Evolutionary conservation across 1,140 invertebrate species (phyloP), one percentile per base, ranked within the genome.

Genomic region (Aphis gossypii): DNA sequence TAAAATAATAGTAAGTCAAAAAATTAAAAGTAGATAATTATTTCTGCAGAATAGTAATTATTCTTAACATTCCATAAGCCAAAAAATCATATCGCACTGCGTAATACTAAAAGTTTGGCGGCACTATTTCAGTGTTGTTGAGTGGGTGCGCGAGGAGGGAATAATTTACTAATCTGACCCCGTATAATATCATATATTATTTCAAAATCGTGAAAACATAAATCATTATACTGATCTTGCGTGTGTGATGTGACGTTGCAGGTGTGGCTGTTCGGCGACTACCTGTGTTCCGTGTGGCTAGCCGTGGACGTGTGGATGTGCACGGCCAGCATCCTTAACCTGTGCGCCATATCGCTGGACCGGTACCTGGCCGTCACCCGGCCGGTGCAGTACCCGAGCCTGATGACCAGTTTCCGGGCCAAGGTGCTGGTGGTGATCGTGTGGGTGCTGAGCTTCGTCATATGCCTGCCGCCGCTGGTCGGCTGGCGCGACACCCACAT

Each of bases 291-390:
- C 87, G 97, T 98, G 94, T 99, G 98, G 98, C 95, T 99, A 94
- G 98, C 98, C 0, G 97, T 99, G 41, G 99, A 99, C 95, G 99
- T 99, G 3, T 98, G 98, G 97, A 98, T 99, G 97, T 98, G 98
- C 95, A 99, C 99, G 0, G 98, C 99, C 1, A 99, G 98, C 94
- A 99, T 99, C 94, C 96, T 99, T 92, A 99, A 99, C 95, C 96
- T 99, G 51, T 98, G 97, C 95, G 97, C 97, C 94, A 99, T 99
- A 94, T 98, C 98, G 41, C 95, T 98, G 94, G 98, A 99, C 96
- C 96, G 99, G 94, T 99, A 99, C 96, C 97, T 99, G 95, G 99
- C 98, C 1, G 98, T 99, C 90, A 99, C 98, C 21, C 96, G 98
- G 83, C 98, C 99, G 1, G 97, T 99, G 92, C 97, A 97, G 94